These are phyloP conservation scores for Spilosoma lubricipeda DNA, from an alignment of 2,888 invertebrate species.

Conservation along the genomic window DNA sequence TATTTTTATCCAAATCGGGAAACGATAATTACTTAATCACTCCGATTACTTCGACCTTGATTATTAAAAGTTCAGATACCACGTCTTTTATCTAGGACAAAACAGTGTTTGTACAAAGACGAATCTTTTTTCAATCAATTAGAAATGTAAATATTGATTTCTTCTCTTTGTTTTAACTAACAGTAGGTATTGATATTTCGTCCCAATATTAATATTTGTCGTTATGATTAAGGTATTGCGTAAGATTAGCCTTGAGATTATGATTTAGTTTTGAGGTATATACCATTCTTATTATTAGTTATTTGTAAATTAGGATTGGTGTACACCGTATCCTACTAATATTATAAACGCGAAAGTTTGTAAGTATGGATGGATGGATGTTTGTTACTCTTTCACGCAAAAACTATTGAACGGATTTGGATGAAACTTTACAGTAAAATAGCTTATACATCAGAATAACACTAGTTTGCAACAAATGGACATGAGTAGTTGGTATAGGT, in stretches of 20 bases:
- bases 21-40: neutral
- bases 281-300: neutral
- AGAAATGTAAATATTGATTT: slow-evolving; percentile 50
- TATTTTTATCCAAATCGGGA: neutral
- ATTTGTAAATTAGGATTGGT: too few relatives aligned
- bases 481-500: too few relatives aligned
- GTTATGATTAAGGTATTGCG: slow-evolving; percentile 56
- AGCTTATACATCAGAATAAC: too few relatives aligned
- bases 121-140: slow-evolving; percentile 34
- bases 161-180: slow-evolving; percentile 55
- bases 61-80: neutral
- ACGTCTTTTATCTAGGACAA: slow-evolving; percentile 35
- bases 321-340: too few relatives aligned
- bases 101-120: slow-evolving; percentile 24
- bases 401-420: too few relatives aligned
- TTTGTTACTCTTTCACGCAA: too few relatives aligned
- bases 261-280: slow-evolving; percentile 17
- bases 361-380: too few relatives aligned
- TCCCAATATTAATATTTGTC: slow-evolving; percentile 59
- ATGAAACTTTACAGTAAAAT: too few relatives aligned
- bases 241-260: slow-evolving; percentile 56
- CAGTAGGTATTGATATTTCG: slow-evolving; percentile 47
- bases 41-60: neutral
- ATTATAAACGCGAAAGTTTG: too few relatives aligned
- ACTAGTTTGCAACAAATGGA: too few relatives aligned